Base-by-base conservation (phyloP, 2,797 vertebrate species). In the Myotis pilosus region DNA sequence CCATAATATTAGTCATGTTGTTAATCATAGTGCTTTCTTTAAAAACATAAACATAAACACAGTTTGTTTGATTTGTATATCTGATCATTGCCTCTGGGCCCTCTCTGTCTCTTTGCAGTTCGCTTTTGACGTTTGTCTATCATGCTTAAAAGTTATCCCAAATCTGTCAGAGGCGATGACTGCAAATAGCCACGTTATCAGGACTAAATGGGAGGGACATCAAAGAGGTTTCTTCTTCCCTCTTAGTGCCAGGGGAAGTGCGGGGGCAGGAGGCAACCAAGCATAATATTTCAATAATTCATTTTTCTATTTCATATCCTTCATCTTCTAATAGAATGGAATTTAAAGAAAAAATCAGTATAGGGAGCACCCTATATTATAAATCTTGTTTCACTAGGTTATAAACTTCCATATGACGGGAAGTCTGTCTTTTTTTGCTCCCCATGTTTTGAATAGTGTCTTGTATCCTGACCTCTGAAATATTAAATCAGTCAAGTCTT, bases 281-380 rank as follows among this genome's bases (percentile, higher is more conserved):
- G 87, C 53, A 83, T 89, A 90, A 95, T 94, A 95, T 96, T 95
- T 97, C 93, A 96, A 94, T 96, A 97, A 95, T 97, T 97, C 95
- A 97, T 96, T 97, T 97, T 97, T 95, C 91, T 89, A 95, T 95
- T 96, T 97, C 90, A 89, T 78, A 84, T 96, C 95, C 92, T 96
- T 96, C 93, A 90, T 95, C 55, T 93, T 95, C 79, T 96, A 92
- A 97, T 92, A 93, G 81, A 95, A 95, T 49, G 57, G 44, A 82
- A 15, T 53, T 68, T 23, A 0, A 38, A 74, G 94, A 87, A 90
- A 78, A 95, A 87, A 90, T 88, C 92, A 93, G 92, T 89, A 74
- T 57, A 88, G 87, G 93, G 85, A 95, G 28, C 19, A 93, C 74
- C 66, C 93, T 81, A 25, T 51, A 91, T 83, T 93, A 88, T 97